These are phyloP conservation scores for Cephus rjabovi DNA, from an alignment of 2,888 invertebrate genomes.

Conservation along the genomic window DNA sequence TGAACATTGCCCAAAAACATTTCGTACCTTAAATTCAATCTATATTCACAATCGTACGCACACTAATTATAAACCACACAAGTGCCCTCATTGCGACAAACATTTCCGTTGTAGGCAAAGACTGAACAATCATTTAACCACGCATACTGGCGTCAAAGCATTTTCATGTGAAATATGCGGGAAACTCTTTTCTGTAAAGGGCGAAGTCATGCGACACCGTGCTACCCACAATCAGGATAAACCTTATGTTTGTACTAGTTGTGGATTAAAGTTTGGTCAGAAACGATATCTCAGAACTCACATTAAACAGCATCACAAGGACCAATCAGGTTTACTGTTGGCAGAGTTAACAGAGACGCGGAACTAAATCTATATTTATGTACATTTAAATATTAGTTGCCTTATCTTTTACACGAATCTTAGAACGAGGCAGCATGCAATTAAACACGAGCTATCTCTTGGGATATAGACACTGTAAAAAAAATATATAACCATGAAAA, in stretches of 20 bases:
- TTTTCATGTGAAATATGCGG: conserved; percentile 68
- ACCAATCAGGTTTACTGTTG: conserved; percentile 22
- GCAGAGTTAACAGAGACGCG: conserved; percentile 26
- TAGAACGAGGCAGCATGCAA: background rate
- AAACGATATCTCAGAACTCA: conserved; percentile 68
- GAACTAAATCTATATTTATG: conserved; percentile 16
- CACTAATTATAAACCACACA: conserved; percentile 57
- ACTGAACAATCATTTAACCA: conserved; percentile 64
- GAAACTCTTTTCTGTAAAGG: conserved; percentile 67
- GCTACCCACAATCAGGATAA: conserved; percentile 65
- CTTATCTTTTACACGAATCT: background rate
- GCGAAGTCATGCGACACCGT: conserved; percentile 69
- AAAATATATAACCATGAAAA: background rate
- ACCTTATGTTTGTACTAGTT: conserved; percentile 61
- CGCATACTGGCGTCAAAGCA: conserved; percentile 64
- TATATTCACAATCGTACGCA: conserved; percentile 68
- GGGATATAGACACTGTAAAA: background rate
- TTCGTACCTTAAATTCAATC: conserved; percentile 69
- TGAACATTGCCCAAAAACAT: conserved; percentile 70
- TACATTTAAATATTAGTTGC: conserved; percentile 14
- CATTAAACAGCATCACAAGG: conserved; percentile 45
- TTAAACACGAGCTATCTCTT: background rate
- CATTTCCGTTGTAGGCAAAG: conserved; percentile 67
- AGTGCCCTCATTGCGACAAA: conserved; percentile 65
- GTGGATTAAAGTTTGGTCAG: conserved; percentile 65